A percentile compares a stretch with the other conserved stretches of the same genome.
Conservation (phyloP, 1,140 invertebrate genomes). For the Temnothorax curvispinosus region DNA sequence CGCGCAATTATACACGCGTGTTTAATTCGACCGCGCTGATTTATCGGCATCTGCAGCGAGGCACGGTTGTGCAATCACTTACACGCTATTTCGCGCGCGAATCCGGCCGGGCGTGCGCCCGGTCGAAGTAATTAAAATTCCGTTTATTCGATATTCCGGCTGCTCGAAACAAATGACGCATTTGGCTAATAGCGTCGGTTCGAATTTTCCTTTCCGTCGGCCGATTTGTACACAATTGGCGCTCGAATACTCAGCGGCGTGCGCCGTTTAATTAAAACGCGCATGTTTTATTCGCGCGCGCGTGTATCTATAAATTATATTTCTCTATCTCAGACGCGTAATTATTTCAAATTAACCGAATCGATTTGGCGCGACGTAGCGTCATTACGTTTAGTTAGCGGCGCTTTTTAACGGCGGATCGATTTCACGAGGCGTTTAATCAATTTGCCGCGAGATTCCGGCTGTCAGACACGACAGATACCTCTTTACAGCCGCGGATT, state of each 20-base stretch:
- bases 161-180: constrained; percentile 61
- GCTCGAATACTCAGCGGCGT: neutral
- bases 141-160: constrained; percentile 23
- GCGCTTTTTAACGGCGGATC: constrained; percentile 37
- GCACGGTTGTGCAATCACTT: constrained; percentile 40
- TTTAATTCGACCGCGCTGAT: constrained; percentile 47
- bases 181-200: constrained; percentile 54
- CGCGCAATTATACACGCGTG: constrained; percentile 50
- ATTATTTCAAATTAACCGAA: constrained; percentile 31
- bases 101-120: neutral
- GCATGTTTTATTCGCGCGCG: constrained; percentile 2
- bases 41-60: constrained; percentile 21
- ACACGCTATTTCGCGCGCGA: constrained; percentile 44
- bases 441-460: constrained; percentile 61
- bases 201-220: constrained; percentile 27
- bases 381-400: neutral
- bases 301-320: constrained; percentile 30
- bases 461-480: constrained; percentile 49
- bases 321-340: neutral
- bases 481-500: neutral
- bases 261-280: constrained; percentile 59
- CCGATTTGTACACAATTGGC: constrained; percentile 48
- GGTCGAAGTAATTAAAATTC: constrained; percentile 65
- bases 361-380: constrained; percentile 1
- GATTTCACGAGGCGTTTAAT: constrained; percentile 59